Percentiles rank a stretch among this genome's conserved stretches.
Conservation (phyloP, 2,113 vertebrate species). For the Empidonax traillii region DNA sequence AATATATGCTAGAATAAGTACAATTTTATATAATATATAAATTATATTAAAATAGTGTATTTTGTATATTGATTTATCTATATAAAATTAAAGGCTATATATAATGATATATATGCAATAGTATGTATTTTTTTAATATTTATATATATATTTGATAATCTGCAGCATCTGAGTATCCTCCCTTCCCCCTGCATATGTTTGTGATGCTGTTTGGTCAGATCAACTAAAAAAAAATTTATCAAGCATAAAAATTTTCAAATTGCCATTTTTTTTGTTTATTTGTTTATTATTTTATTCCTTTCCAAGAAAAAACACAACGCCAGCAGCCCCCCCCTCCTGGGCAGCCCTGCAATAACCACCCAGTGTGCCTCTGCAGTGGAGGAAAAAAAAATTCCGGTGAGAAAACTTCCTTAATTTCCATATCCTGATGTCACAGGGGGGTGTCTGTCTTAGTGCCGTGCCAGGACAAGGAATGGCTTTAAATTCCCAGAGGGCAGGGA, state of each 20-base stretch:
- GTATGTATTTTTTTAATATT: background rate
- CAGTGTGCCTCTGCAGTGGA: conserved; percentile 72
- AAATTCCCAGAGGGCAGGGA: background rate
- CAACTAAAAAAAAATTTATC: background rate
- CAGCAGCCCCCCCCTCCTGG: conserved; percentile 68
- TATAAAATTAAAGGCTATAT: too few species aligned
- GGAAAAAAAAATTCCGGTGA: conserved; percentile 76
- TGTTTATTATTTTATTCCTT: background rate
- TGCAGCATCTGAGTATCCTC: background rate
- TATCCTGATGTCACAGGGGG: background rate
- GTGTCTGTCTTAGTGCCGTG: background rate
- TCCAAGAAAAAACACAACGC: conserved; percentile 73
- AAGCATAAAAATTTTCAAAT: background rate
- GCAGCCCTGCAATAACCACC: conserved; percentile 71
- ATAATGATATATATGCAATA: too few species aligned
- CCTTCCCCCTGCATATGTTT: background rate
- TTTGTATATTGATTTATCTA: background rate
- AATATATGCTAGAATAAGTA: too few species aligned
- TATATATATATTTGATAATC: background rate
- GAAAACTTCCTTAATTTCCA: background rate
- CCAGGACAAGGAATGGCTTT: background rate
- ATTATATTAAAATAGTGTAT: background rate
- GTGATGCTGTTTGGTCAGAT: background rate
- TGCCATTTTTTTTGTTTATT: background rate
- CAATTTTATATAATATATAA: background rate